A percentile compares a stretch with the other conserved stretches of the same genome.
phyloP scores from a whole-genome alignment of 2,797 vertebrate genomes.

The Pangasius mekongensis region DNA sequence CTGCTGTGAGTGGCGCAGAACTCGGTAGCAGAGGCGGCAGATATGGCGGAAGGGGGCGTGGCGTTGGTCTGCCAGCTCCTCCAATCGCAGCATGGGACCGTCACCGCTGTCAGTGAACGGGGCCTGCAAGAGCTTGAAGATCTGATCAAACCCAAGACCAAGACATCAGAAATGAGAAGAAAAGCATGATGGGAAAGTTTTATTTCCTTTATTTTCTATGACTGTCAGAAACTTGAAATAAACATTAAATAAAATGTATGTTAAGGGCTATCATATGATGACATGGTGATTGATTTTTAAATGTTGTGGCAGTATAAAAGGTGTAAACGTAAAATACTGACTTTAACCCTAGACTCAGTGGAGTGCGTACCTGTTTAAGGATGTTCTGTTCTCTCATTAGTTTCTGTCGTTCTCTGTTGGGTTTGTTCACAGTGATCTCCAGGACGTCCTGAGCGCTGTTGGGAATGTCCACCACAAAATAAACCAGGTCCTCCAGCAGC shows the following conservation, averaged over 20 bases:
- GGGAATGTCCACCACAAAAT: constrained; percentile 96
- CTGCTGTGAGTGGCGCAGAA: constrained; percentile 95
- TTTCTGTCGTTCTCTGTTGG: constrained; percentile 95
- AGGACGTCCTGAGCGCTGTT: constrained; percentile 96
- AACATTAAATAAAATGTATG: neutral
- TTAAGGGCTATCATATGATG: too few species aligned
- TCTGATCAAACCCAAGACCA: constrained; percentile 71
- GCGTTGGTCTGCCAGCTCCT: constrained; percentile 95
- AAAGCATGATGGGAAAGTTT: neutral
- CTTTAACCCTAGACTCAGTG: neutral
- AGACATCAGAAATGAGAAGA: neutral
- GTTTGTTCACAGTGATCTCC: constrained; percentile 97
- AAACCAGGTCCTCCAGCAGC: constrained; percentile 93
- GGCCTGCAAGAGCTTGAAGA: constrained; percentile 96
- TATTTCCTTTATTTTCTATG: neutral
- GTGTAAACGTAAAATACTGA: neutral
- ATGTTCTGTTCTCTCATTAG: constrained; percentile 99
- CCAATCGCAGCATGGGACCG: constrained; percentile 93
- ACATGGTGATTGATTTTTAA: neutral
- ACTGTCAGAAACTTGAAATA: neutral
- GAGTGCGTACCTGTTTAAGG: constrained; percentile 87
- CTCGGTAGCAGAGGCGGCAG: constrained; percentile 94
- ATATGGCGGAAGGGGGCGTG: constrained; percentile 97
- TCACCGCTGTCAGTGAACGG: constrained; percentile 96
- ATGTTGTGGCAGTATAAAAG: neutral